Evolutionary conservation across 2,888 invertebrate genomes (phyloP).

Genomic region (Macrophya alboannulata): DNA sequence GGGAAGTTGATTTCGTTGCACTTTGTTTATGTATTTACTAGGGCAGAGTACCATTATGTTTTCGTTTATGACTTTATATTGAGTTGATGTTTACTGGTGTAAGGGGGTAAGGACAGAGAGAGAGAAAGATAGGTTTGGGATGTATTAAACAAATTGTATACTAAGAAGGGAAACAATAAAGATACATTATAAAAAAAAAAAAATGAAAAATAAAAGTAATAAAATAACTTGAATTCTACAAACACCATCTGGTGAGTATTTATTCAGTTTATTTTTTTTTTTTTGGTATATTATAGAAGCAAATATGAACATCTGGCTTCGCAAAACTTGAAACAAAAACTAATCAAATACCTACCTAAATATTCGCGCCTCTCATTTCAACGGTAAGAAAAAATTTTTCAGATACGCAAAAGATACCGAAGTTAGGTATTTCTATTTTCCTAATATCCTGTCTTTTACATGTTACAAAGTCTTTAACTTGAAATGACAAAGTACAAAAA

Average conservation of each 20-base stretch:
- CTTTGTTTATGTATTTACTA: no score
- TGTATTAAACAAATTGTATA: no score
- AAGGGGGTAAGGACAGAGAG: no score
- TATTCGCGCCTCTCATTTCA: not conserved
- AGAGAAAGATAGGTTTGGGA: no score
- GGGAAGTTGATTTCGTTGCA: no score
- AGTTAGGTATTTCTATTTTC: not conserved
- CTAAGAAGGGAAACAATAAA: no score
- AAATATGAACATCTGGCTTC: not conserved
- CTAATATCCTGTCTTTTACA: not conserved
- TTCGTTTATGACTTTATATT: no score
- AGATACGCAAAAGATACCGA: not conserved
- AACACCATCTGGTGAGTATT: not conserved
- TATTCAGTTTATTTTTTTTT: not conserved
- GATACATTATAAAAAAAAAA: slow-evolving; percentile 12
- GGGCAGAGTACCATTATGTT: no score
- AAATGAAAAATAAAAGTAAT: slow-evolving; percentile 3
- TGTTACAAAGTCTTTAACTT: not conserved
- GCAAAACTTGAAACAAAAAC: not conserved
- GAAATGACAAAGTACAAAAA: not conserved
- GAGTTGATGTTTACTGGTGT: no score
- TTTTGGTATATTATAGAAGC: not conserved
- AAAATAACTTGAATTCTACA: no score
- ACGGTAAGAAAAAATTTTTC: no score
- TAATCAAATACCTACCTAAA: no score